Conservation (phyloP, 2,888 invertebrate species). For the Chironomus tentans region DNA sequence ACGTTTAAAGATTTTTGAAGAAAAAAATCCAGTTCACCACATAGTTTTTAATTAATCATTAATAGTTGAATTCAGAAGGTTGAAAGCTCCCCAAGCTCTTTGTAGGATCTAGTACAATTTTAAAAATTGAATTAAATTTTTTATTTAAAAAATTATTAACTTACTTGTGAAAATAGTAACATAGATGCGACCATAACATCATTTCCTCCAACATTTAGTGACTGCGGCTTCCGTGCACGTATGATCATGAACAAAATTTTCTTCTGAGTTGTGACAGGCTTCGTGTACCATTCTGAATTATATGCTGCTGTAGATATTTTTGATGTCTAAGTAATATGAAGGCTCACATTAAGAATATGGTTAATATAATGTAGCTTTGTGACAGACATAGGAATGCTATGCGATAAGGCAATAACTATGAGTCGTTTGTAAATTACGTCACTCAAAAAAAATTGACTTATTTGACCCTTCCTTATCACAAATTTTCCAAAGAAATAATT, state of each 20-base stretch:
- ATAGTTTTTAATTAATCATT: background rate
- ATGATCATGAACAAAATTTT: background rate
- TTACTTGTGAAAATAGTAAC: background rate
- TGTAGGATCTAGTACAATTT: background rate
- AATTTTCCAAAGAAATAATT: too few species aligned
- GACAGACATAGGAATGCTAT: too few species aligned
- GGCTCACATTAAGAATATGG: too few species aligned
- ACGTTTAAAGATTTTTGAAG: too few species aligned
- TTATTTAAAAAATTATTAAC: background rate
- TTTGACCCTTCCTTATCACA: too few species aligned
- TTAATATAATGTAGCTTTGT: too few species aligned
- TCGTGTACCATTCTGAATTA: background rate
- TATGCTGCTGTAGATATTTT: background rate
- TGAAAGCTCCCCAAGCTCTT: background rate
- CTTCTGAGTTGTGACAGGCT: background rate
- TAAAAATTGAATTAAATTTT: background rate
- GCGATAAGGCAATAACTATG: too few species aligned
- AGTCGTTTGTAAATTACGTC: too few species aligned
- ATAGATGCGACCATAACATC: background rate
- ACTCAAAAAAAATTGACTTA: too few species aligned
- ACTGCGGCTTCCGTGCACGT: background rate
- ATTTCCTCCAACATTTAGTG: background rate
- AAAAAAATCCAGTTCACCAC: too few species aligned
- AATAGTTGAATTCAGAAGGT: background rate
- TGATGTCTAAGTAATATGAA: background rate